These are phyloP conservation scores for Pandemis cinnamomeana DNA, from an alignment of 2,888 invertebrate genomes.

Conservation along the genomic window DNA sequence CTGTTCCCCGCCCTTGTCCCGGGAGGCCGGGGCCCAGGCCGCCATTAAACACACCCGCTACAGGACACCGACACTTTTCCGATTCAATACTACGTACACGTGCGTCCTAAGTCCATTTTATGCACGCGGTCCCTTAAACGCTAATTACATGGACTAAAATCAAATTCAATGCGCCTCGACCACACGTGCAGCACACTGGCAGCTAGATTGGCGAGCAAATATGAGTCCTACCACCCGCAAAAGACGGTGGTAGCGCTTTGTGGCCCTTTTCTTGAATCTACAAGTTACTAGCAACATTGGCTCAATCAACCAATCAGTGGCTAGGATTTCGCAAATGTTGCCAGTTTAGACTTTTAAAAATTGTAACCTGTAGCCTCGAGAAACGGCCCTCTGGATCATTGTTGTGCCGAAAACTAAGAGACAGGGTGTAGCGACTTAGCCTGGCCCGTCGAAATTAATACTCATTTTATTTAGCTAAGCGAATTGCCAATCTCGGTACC, in stretches of 20 bases:
- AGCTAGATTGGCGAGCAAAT: no score
- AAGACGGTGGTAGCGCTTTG: no score
- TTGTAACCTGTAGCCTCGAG: no score
- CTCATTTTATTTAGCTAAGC: constrained; percentile 1
- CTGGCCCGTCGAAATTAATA: background rate
- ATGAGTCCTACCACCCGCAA: no score
- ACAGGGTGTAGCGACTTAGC: background rate
- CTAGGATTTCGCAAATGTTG: no score
- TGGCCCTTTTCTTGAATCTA: no score
- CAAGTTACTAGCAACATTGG: no score
- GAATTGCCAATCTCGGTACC: constrained; percentile 17
- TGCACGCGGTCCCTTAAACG: constrained; percentile 15
- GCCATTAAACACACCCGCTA: constrained; percentile 62
- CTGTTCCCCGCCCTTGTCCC: constrained; percentile 47
- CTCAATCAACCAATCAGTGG: no score
- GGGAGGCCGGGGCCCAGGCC: constrained; percentile 45
- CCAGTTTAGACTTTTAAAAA: no score
- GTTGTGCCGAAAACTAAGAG: background rate
- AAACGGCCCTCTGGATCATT: background rate
- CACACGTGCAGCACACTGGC: no score
- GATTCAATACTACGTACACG: constrained; percentile 46
- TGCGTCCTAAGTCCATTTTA: constrained; percentile 5
- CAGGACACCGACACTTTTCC: constrained; percentile 57
- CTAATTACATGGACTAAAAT: background rate
- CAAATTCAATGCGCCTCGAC: no score